A percentile compares a stretch with the other conserved stretches of the same genome.
Conservation (phyloP, 2,113 vertebrate species). For the Grammomys surdaster region DNA sequence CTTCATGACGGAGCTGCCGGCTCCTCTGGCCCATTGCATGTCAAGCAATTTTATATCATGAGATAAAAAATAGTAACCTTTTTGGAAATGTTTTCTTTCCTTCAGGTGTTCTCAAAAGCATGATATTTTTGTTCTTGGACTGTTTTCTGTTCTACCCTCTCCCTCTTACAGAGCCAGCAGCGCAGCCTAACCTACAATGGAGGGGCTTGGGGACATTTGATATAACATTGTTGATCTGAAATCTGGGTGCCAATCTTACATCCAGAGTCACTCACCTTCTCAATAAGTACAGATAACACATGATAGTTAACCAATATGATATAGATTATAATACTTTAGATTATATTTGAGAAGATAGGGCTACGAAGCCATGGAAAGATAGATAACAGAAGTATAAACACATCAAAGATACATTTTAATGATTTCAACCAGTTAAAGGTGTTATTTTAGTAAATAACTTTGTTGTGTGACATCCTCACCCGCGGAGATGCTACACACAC, state of each 20-base stretch:
- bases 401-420: slow-evolving; percentile 25
- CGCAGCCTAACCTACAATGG: background rate
- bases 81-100: background rate
- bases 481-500: background rate
- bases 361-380: background rate
- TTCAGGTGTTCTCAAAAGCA: background rate
- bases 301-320: background rate
- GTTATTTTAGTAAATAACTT: background rate
- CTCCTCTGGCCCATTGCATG: background rate
- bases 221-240: background rate
- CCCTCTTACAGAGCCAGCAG: background rate
- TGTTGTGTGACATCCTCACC: background rate
- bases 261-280: background rate
- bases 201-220: background rate
- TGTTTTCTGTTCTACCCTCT: background rate
- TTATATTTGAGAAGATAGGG: background rate
- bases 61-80: too few relatives aligned
- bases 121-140: background rate
- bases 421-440: slow-evolving; percentile 2
- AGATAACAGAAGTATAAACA: background rate
- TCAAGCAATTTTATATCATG: background rate
- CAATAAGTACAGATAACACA: background rate
- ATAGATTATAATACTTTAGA: background rate
- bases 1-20: background rate
- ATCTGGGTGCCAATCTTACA: background rate